Conservation (phyloP, 2,888 invertebrate species). For the Isoperla grammatica region DNA sequence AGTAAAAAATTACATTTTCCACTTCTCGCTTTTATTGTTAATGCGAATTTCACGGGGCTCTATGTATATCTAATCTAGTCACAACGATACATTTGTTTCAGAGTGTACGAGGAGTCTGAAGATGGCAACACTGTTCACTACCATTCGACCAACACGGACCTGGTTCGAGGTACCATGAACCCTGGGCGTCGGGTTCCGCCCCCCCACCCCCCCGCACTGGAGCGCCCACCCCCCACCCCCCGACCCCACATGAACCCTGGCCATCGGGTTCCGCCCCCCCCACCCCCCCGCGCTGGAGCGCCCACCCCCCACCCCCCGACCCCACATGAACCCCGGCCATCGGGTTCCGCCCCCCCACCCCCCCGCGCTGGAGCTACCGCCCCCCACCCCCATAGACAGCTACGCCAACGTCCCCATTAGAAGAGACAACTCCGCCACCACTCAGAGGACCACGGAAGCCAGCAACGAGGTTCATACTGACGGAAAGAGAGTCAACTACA, state of each 20-base stretch:
- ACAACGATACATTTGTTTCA: too few species aligned
- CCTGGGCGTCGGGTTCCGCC: not conserved
- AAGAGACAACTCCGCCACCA: slow-evolving; percentile 39
- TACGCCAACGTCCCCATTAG: not conserved
- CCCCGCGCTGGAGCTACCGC: not conserved
- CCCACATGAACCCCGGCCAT: slow-evolving; percentile 5
- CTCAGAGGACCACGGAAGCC: slow-evolving; percentile 31
- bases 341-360: not conserved
- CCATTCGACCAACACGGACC: too few species aligned
- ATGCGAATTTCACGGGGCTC: too few species aligned
- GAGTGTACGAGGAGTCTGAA: too few species aligned
- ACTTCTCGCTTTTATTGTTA: too few species aligned
- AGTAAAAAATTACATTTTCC: too few species aligned
- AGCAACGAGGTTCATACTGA: slow-evolving; percentile 29
- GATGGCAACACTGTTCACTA: too few species aligned
- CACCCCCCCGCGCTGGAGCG: slow-evolving; percentile 9
- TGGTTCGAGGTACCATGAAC: too few species aligned
- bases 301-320: not conserved
- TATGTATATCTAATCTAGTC: too few species aligned
- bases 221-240: not conserved
- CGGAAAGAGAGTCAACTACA: slow-evolving; percentile 61
- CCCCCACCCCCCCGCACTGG: slow-evolving; percentile 10
- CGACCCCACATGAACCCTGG: too few species aligned
- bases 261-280: slow-evolving; percentile 10
- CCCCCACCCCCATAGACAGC: slow-evolving; percentile 6